phyloP scores from a whole-genome alignment of 2,797 vertebrate species.

The Nothura maculosa region DNA sequence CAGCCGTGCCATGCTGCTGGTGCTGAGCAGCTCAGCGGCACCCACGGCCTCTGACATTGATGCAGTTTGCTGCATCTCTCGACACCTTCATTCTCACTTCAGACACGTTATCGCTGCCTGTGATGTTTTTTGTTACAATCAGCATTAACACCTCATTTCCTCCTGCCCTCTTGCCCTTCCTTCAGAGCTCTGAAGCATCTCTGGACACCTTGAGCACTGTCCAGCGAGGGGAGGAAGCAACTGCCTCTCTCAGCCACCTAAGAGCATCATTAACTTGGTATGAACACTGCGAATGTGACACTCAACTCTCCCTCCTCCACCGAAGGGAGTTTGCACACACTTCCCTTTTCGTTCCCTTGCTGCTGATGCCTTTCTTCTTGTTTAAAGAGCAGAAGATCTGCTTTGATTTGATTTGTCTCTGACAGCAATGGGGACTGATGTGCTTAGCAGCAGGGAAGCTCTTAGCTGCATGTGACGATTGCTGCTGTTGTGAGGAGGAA shows the following conservation, averaged over 20 bases:
- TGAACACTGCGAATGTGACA: not conserved
- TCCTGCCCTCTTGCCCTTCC: conserved; percentile 20
- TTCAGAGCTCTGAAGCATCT: conserved; percentile 27
- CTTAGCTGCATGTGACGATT: not conserved
- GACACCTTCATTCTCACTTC: conserved; percentile 27
- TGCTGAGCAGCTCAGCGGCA: not conserved
- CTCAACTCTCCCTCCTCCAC: not conserved
- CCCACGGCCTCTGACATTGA: not conserved
- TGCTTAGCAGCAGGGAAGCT: not conserved
- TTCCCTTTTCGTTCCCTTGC: not conserved
- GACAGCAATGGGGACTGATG: not conserved
- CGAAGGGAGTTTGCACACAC: too few relatives aligned
- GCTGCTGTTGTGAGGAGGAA: not conserved
- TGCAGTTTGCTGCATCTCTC: not conserved
- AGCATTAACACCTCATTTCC: conserved; percentile 41
- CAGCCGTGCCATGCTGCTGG: rapidly evolving
- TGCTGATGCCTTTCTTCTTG: not conserved
- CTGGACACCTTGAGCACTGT: not conserved
- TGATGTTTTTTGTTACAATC: not conserved
- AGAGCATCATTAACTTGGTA: not conserved
- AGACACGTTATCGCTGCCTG: not conserved
- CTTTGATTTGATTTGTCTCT: conserved; percentile 12
- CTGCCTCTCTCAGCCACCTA: not conserved
- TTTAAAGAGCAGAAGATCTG: not conserved
- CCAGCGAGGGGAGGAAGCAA: not conserved